Evolutionary conservation across 2,888 invertebrate species (phyloP).

Genomic region (Zhengitettix transpicula): DNA sequence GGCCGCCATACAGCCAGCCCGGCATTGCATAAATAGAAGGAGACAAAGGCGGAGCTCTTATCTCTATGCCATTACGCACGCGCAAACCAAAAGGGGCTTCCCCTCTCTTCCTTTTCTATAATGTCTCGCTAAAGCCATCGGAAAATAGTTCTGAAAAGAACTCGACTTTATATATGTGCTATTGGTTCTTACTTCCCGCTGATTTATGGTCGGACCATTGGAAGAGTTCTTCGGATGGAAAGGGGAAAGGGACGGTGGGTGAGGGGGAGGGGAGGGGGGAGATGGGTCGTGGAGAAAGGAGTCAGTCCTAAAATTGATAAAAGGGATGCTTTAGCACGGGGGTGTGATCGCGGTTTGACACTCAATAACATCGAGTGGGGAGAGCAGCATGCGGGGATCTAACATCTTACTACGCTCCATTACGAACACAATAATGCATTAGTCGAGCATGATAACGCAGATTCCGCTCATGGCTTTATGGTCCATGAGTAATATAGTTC

Average conservation of each 20-base stretch:
- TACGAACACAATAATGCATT: too few species aligned
- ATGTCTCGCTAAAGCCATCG: constrained; percentile 11
- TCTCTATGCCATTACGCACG: constrained; percentile 12
- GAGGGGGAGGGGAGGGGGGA: background rate
- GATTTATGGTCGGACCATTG: constrained; percentile 7
- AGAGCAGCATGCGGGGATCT: too few species aligned
- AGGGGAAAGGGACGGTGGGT: background rate
- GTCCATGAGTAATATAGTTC: too few species aligned
- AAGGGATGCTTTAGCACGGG: too few species aligned
- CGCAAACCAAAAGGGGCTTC: constrained; percentile 6
- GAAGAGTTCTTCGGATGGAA: background rate
- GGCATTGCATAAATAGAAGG: constrained; percentile 14
- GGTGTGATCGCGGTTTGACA: too few species aligned
- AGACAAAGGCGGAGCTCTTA: constrained; percentile 14
- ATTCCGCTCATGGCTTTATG: too few species aligned
- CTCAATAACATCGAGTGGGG: too few species aligned
- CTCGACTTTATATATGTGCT: constrained; percentile 10
- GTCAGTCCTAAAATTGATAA: background rate
- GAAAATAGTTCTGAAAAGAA: constrained; percentile 10
- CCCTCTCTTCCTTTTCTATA: constrained; percentile 4
- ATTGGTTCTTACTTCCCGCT: constrained; percentile 11
- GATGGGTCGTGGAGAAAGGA: background rate
- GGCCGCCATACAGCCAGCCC: constrained; percentile 9
- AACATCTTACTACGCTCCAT: too few species aligned
- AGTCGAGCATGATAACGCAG: too few species aligned